Conservation (phyloP, 2,113 vertebrate species). For the Myrmecobius fasciatus region DNA sequence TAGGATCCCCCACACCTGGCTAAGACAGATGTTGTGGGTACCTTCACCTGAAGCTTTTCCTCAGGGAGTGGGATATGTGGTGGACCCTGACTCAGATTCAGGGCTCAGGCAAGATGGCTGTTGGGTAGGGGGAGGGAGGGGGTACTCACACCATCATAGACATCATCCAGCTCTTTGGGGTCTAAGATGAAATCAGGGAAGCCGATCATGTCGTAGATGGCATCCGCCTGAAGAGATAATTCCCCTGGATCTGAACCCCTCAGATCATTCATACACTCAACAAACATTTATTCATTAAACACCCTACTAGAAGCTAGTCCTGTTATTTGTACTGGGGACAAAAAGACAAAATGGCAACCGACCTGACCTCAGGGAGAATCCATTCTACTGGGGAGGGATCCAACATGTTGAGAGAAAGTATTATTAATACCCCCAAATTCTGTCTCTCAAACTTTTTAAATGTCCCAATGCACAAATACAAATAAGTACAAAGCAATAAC, state of each 20-base stretch:
- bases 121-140: neutral
- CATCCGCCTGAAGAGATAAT: constrained; percentile 87
- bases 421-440: too few relatives aligned
- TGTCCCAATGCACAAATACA: too few relatives aligned
- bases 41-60: neutral
- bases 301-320: too few relatives aligned
- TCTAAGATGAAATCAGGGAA: constrained; percentile 99
- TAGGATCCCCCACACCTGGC: neutral
- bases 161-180: constrained; percentile 95
- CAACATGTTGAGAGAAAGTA: too few relatives aligned
- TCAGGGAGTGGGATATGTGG: neutral
- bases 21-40: neutral
- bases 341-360: too few relatives aligned
- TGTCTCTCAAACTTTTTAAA: too few relatives aligned
- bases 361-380: too few relatives aligned
- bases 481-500: too few relatives aligned
- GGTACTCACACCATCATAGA: constrained; percentile 91
- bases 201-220: constrained; percentile 99
- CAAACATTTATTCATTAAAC: neutral
- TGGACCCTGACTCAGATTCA: neutral
- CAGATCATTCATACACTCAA: neutral
- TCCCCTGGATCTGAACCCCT: neutral
- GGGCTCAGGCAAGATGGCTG: neutral
- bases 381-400: too few relatives aligned
- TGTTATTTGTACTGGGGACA: too few relatives aligned